phyloP scores from a whole-genome alignment of 1,140 invertebrate genomes.

The Geopemphigus sp. region DNA sequence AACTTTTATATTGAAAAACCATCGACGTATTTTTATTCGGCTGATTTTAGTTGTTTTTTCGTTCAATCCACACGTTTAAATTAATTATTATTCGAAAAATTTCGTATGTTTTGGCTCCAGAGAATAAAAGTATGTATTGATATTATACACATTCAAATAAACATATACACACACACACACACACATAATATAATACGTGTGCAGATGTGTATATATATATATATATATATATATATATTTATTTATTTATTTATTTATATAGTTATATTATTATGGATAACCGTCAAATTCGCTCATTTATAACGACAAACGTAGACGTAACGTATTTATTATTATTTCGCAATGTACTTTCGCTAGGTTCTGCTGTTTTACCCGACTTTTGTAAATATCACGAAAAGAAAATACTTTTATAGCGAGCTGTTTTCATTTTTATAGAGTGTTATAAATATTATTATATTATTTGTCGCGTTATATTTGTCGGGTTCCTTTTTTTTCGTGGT shows the following conservation, averaged over 20 bases:
- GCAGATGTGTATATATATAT: background rate
- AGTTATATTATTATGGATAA: conserved; percentile 14
- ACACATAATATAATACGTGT: background rate
- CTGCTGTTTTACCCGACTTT: conserved; percentile 25
- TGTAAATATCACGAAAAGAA: conserved; percentile 30
- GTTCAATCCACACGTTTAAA: background rate
- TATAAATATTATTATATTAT: conserved; percentile 9
- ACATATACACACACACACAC: background rate
- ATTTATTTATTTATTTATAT: too few relatives aligned
- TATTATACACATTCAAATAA: background rate
- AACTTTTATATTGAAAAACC: conserved; percentile 10
- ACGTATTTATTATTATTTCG: conserved; percentile 14
- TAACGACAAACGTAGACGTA: background rate
- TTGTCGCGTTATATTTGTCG: conserved; percentile 40
- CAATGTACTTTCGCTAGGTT: conserved; percentile 16
- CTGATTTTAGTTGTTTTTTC: conserved; percentile 1
- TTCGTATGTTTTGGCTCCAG: conserved; percentile 27
- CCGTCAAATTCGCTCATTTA: conserved; percentile 20
- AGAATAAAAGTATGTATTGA: conserved; percentile 16
- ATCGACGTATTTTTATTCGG: conserved; percentile 30
- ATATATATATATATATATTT: too few relatives aligned
- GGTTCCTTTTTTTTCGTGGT: background rate
- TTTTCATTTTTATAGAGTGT: conserved; percentile 44
- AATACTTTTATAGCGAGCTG: conserved; percentile 33
- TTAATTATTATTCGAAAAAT: background rate